These are phyloP conservation scores for Strigamia crassipes DNA, from an alignment of 2,888 invertebrate species.

Conservation along the genomic window DNA sequence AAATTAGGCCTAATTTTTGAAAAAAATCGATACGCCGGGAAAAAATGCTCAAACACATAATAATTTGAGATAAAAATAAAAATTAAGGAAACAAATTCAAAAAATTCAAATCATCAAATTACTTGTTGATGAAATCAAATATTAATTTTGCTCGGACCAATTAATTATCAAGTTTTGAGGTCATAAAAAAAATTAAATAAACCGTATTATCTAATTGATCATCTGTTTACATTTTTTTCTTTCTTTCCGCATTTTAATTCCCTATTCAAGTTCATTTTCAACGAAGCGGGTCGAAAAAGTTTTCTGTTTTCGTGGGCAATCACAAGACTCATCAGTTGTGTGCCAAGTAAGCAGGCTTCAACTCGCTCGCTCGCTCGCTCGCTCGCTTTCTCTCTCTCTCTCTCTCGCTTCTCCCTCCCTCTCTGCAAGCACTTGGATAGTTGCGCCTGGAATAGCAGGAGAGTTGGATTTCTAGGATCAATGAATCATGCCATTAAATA, in stretches of 20 bases:
- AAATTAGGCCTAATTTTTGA: neutral
- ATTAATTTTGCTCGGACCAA: neutral
- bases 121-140: neutral
- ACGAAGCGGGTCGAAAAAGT: conserved; percentile 8
- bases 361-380: neutral
- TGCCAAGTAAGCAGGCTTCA: conserved; percentile 21
- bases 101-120: neutral
- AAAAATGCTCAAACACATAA: neutral
- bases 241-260: neutral
- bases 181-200: neutral
- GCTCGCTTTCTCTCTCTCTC: too few species aligned
- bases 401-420: conserved; percentile 4
- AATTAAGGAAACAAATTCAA: too few species aligned
- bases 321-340: conserved; percentile 21
- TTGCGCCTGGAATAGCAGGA: conserved; percentile 43
- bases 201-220: conserved; percentile 1
- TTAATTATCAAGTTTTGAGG: neutral
- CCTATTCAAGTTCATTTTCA: conserved; percentile 8
- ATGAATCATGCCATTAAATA: conserved; percentile 47
- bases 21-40: neutral
- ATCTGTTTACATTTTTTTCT: conserved; percentile 18
- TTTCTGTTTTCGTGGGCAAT: conserved; percentile 13
- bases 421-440: neutral
- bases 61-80: neutral
- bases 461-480: conserved; percentile 47